A percentile compares a stretch with the other conserved stretches of the same genome.
Conservation (phyloP, 2,113 vertebrate genomes). For the Vidua macroura region DNA sequence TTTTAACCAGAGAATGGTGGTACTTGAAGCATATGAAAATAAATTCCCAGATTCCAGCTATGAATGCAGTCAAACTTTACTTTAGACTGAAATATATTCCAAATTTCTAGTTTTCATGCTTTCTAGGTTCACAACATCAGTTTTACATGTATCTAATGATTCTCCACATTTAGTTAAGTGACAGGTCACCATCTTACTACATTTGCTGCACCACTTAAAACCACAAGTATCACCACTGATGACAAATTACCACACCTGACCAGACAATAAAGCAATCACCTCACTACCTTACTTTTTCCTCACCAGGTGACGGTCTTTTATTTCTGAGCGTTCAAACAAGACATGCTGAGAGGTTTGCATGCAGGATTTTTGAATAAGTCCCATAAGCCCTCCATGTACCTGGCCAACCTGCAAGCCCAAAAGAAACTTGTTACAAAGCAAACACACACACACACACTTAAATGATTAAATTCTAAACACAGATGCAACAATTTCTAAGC, state of each 20-base stretch:
- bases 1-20: not conserved
- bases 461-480: not conserved
- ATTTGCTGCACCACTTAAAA: not conserved
- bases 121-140: not conserved
- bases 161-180: not conserved
- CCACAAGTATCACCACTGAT: not conserved
- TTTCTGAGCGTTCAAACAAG: conserved; percentile 92
- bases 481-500: not conserved
- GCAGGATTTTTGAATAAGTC: conserved; percentile 87
- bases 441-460: not conserved
- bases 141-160: not conserved
- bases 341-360: conserved; percentile 84
- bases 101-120: not conserved
- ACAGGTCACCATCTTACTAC: not conserved
- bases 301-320: conserved; percentile 87
- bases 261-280: not conserved
- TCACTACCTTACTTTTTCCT: conserved; percentile 80
- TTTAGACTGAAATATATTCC: not conserved
- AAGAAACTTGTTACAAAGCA: not conserved
- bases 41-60: not conserved
- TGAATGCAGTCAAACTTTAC: not conserved
- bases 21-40: not conserved
- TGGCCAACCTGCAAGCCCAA: conserved; percentile 83
- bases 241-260: not conserved
- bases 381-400: conserved; percentile 87